These are phyloP conservation scores for Eublepharis macularius DNA, from an alignment of 2,113 vertebrate species.

Conservation along the genomic window DNA sequence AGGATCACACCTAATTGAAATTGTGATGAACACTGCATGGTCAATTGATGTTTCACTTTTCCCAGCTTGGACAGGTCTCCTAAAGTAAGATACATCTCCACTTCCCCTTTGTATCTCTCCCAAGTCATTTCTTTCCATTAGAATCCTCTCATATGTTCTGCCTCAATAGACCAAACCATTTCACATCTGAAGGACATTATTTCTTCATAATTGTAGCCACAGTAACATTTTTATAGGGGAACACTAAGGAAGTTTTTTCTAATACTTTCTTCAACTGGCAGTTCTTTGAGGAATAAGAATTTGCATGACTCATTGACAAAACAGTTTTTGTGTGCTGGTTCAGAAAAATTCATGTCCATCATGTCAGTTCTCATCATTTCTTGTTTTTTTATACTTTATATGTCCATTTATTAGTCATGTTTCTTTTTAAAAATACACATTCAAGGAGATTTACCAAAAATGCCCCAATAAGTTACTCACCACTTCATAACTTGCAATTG, in stretches of 20 bases:
- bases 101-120: slow-evolving; percentile 33
- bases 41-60: neutral
- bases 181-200: slow-evolving; percentile 52
- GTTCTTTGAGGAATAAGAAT: slow-evolving; percentile 55
- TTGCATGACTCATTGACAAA: slow-evolving; percentile 45
- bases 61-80: neutral
- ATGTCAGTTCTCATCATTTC: neutral
- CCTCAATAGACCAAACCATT: slow-evolving; percentile 25
- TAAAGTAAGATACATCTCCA: neutral
- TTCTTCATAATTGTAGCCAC: slow-evolving; percentile 47
- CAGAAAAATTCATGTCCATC: neutral
- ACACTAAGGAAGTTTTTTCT: slow-evolving; percentile 51
- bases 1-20: neutral
- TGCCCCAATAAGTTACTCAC: neutral
- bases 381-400: neutral
- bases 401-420: neutral
- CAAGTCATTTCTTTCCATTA: neutral
- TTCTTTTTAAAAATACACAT: neutral
- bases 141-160: slow-evolving; percentile 1
- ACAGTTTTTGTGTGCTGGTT: neutral
- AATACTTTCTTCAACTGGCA: slow-evolving; percentile 45
- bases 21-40: neutral
- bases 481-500: neutral
- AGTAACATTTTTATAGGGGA: slow-evolving; percentile 38
- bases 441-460: neutral